Percentiles rank a stretch among this genome's conserved stretches.
phyloP scores from a whole-genome alignment of 2,113 vertebrate species.

The Tursiops truncatus region DNA sequence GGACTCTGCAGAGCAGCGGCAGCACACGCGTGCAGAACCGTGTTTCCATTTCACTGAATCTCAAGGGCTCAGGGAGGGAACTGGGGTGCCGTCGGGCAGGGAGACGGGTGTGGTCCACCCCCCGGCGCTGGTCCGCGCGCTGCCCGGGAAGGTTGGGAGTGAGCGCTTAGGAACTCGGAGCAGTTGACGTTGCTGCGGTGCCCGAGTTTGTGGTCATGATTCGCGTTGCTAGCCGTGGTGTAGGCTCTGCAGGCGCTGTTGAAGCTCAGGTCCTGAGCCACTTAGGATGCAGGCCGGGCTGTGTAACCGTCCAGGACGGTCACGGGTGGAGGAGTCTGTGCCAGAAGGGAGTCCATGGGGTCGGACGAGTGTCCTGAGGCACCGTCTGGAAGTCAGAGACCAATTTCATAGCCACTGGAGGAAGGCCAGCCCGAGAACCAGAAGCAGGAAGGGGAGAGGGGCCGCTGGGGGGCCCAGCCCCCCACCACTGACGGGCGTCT shows the following conservation, averaged over 20 bases:
- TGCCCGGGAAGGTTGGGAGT: rapidly evolving
- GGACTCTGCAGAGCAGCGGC: background rate
- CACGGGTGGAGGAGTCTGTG: rapidly evolving
- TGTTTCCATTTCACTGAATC: background rate
- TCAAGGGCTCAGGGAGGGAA: background rate
- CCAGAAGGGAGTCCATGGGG: background rate
- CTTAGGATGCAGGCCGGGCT: rapidly evolving
- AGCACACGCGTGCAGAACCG: rapidly evolving
- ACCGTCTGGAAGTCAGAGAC: background rate
- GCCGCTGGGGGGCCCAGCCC: background rate
- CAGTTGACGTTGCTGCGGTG: rapidly evolving
- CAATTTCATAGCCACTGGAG: conserved; percentile 69
- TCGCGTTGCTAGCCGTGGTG: rapidly evolving
- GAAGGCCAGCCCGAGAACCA: conserved; percentile 63
- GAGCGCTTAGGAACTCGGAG: rapidly evolving
- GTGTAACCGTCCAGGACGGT: rapidly evolving
- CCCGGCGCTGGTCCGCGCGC: rapidly evolving
- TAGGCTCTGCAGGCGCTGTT: background rate
- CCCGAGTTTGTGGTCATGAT: rapidly evolving
- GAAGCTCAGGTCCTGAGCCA: too few species aligned
- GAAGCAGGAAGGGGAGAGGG: conserved; percentile 56
- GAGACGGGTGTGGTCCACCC: rapidly evolving
- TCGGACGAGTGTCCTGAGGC: background rate
- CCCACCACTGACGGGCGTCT: background rate
- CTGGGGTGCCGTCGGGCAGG: background rate